Percentiles rank a stretch among this genome's conserved stretches.
Conservation (phyloP, 2,888 invertebrate species). For the Himalopsyche tibetana region DNA sequence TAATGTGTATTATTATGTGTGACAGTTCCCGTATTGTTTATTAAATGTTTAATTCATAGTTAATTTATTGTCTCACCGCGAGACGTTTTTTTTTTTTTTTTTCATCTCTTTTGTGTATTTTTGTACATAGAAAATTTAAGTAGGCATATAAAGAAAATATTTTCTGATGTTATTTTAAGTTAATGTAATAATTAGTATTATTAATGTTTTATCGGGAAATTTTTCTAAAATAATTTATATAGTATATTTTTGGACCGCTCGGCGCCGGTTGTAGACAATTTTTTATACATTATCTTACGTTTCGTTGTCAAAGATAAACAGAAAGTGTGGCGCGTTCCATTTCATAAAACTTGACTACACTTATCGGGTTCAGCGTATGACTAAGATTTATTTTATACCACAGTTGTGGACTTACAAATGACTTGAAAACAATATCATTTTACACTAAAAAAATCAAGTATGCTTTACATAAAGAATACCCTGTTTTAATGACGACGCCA, state of each 20-base stretch:
- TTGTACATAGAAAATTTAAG: constrained; percentile 27
- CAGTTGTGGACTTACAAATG: no score
- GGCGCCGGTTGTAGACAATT: background rate
- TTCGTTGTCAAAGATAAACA: background rate
- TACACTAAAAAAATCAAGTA: no score
- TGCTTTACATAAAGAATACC: no score
- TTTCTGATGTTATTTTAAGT: constrained; percentile 18
- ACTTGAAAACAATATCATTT: no score
- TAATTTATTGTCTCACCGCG: constrained; percentile 21
- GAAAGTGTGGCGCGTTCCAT: background rate
- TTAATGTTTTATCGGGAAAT: constrained; percentile 16
- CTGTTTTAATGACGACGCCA: no score
- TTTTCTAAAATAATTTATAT: background rate
- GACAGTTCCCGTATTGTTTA: background rate
- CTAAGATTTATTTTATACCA: no score
- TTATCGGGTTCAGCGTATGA: background rate
- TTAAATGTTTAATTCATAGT: constrained; percentile 2
- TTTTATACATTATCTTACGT: background rate
- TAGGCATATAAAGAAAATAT: constrained; percentile 12
- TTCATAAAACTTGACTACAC: background rate
- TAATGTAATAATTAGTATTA: constrained; percentile 28
- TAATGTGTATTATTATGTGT: constrained; percentile 5
- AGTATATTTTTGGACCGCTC: constrained; percentile 18
- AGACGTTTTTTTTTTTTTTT: background rate
- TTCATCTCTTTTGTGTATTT: background rate